phyloP scores from a whole-genome alignment of 2,113 vertebrate genomes.

The Pelmatolapia mariae region DNA sequence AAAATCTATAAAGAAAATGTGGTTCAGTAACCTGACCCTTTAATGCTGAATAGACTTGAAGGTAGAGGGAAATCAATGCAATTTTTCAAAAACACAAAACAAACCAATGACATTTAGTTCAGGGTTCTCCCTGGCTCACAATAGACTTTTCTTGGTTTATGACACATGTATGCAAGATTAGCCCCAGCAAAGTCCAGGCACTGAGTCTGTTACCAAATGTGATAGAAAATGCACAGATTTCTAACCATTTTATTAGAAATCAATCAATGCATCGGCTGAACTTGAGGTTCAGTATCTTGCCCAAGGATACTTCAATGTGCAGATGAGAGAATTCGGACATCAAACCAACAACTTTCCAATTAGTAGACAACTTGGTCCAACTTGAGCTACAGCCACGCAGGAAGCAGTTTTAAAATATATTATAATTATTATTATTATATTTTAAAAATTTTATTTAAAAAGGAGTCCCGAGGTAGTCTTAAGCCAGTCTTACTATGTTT shows the following conservation, averaged over 20 bases:
- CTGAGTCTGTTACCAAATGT: background rate
- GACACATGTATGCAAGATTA: background rate
- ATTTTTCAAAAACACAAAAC: background rate
- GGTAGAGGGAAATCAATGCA: background rate
- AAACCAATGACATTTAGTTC: background rate
- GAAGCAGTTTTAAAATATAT: background rate
- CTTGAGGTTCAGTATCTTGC: background rate
- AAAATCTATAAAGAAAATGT: background rate
- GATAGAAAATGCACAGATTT: background rate
- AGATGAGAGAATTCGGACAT: background rate
- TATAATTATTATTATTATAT: background rate
- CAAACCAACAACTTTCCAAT: background rate
- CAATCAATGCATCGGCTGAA: accelerated
- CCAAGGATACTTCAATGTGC: accelerated
- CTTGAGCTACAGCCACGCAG: background rate
- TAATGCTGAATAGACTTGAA: background rate
- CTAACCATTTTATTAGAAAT: accelerated
- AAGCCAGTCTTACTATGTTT: background rate
- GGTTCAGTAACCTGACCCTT: background rate
- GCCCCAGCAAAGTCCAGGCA: background rate
- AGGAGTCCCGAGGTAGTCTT: background rate
- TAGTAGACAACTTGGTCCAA: background rate
- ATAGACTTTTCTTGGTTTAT: background rate
- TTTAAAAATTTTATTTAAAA: background rate
- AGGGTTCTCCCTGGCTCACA: background rate